These are phyloP conservation scores for Hydrozoanthus tunicans DNA, from an alignment of 64 coral and sea anemone genomes.

Conservation along the genomic window DNA sequence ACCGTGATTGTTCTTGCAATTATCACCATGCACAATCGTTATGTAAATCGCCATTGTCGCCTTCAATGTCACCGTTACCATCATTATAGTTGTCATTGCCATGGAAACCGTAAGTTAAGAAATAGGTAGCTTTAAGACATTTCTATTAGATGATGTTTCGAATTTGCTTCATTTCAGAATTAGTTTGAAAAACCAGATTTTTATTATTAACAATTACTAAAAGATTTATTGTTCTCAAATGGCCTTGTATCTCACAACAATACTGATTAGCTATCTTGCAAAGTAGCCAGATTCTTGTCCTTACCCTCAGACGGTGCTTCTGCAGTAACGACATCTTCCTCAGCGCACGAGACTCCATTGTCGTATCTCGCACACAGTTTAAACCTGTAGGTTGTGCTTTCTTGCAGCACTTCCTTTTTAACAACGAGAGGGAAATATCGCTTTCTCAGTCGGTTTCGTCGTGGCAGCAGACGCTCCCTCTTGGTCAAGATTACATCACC, in stretches of 20 bases:
- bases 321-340: background rate
- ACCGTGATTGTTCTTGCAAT: too few relatives aligned
- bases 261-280: background rate
- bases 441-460: background rate
- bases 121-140: too few relatives aligned
- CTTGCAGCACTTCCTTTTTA: background rate
- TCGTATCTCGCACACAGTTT: conserved; percentile 7
- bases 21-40: too few relatives aligned
- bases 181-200: too few relatives aligned
- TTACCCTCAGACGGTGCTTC: conserved; percentile 15
- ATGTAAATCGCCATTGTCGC: too few relatives aligned
- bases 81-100: background rate
- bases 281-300: background rate
- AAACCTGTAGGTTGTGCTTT: conserved; percentile 36
- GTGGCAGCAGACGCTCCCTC: background rate
- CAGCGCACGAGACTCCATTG: background rate
- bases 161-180: background rate
- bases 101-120: background rate
- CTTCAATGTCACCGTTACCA: too few relatives aligned
- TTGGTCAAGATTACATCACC: background rate
- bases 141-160: background rate
- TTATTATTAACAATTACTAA: too few relatives aligned
- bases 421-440: background rate
- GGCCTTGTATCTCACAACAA: too few relatives aligned
- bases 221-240: too few relatives aligned